Base-by-base conservation (phyloP, 1,140 invertebrate species). In the Drosophila ironensis region DNA sequence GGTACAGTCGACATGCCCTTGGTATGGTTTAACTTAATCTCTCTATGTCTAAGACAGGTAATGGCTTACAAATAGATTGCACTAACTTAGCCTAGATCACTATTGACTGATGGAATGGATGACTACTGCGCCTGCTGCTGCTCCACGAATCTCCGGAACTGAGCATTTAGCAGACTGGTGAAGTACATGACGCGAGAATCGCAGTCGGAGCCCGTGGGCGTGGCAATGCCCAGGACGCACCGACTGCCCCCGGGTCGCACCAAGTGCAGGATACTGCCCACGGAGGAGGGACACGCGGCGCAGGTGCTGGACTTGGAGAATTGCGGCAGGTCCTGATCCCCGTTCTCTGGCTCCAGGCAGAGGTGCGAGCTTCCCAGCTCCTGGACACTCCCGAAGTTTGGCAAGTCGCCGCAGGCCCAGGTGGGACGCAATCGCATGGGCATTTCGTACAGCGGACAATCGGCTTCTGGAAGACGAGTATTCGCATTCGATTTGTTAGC, bases 361-460 rank as follows among this genome's bases (percentile, higher is more conserved):
- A 64, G 8, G 11, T 57, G 64, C 3, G 28, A 8, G 2, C 57
- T 19, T 0, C 64, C 50, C 41, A 64, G 14, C 0, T 38, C 38
- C 42, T 59, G 51, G 0, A 73, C 69, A 1, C 30, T 30, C 0
- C 45, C 42, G 1, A 24, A 30, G 19, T 64, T 70, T 5, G 12
- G 12, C 4, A 86, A 17, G 16, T 66, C 27, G 0, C 35, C 46
- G 17, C 78, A 84, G n/a, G 42, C 70, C n/a, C 40, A 17, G 0
- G 51, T 45, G 24, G 70, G 80, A 1, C 76, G 50, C 46, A 84
- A 37, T 0, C 81, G 78, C 78, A 84, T 84, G 25, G 69, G 59
- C 46, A 86, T 27, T 40, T 84, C 78, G 20, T 74, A 84, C 4
- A 84, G n/a, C 0, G 74, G 57, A 8, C 78, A 84, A 11, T 86